Conservation (phyloP, 2,797 vertebrate genomes). For the Lates japonicus region DNA sequence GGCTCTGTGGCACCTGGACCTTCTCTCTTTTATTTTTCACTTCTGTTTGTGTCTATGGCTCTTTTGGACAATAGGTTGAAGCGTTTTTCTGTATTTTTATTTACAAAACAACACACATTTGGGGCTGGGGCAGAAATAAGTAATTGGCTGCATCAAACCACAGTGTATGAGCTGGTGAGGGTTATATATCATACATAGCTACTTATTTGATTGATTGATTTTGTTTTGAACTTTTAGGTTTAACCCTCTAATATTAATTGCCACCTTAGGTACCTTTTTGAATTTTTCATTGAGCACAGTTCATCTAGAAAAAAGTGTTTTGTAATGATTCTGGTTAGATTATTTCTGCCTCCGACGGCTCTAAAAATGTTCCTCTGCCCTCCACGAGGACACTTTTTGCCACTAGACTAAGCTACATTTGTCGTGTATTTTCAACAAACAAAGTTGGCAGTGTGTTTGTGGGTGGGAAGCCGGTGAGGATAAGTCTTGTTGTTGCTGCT, state of each 20-base stretch:
- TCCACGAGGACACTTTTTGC: background rate
- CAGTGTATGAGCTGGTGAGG: background rate
- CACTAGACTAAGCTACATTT: no score
- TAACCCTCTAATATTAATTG: background rate
- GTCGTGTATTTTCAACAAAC: no score
- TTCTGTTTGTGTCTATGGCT: background rate
- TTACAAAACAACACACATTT: conserved; percentile 10
- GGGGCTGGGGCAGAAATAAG: conserved; percentile 14
- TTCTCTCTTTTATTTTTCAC: background rate
- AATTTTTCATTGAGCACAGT: background rate
- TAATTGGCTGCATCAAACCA: conserved; percentile 16
- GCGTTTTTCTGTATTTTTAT: conserved; percentile 8
- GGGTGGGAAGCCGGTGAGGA: background rate
- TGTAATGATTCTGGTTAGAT: background rate
- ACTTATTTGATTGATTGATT: fast-evolving
- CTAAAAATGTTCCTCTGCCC: background rate
- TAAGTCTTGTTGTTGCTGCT: background rate
- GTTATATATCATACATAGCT: background rate
- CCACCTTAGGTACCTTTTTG: background rate
- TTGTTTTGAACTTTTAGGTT: background rate
- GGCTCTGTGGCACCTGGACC: conserved; percentile 12
- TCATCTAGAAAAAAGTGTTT: background rate
- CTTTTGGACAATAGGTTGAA: background rate
- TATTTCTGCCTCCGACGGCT: conserved; percentile 20
- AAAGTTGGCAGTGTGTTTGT: no score